These are phyloP conservation scores for Hyposoter didymator DNA, from an alignment of 2,888 invertebrate species.

Conservation along the genomic window DNA sequence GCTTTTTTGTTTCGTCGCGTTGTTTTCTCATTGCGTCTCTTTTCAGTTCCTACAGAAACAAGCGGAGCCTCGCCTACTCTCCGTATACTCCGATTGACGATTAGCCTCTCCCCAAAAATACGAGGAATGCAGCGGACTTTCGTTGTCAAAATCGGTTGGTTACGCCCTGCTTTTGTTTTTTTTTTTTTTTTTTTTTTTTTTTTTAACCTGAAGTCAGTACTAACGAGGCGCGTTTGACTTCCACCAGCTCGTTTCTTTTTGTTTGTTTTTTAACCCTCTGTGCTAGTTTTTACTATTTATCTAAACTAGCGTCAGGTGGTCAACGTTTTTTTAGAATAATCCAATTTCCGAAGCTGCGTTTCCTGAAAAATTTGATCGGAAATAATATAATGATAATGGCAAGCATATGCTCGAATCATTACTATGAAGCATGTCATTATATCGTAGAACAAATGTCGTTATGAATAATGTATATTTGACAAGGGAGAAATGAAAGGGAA, in stretches of 20 bases:
- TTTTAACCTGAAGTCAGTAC: neutral
- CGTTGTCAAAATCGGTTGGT: neutral
- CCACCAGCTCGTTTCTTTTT: conserved; percentile 12
- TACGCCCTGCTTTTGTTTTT: conserved; percentile 17
- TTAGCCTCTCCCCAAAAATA: neutral
- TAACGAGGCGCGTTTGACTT: conserved; percentile 39
- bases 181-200: conserved; percentile 11
- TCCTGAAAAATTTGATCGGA: conserved; percentile 33
- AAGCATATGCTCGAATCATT: conserved; percentile 48
- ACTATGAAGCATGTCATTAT: conserved; percentile 56
- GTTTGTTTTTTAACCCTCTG: conserved; percentile 13
- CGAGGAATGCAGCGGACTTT: neutral
- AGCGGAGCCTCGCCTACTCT: neutral
- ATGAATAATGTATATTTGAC: conserved; percentile 56
- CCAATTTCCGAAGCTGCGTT: conserved; percentile 23
- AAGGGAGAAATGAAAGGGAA: conserved; percentile 26
- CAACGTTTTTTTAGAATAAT: conserved; percentile 46
- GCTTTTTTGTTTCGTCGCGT: conserved; percentile 1
- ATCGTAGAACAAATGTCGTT: conserved; percentile 60
- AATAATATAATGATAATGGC: conserved; percentile 36
- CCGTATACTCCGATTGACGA: neutral
- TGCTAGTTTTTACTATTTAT: conserved; percentile 40
- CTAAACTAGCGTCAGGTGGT: conserved; percentile 53
- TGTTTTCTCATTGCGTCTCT: conserved; percentile 33
- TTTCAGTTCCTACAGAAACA: conserved; percentile 1